Evolutionary conservation across 1,140 invertebrate genomes (phyloP), one percentile per base, ranked within the genome.

Genomic region (Caenorhabditis inopinata): DNA sequence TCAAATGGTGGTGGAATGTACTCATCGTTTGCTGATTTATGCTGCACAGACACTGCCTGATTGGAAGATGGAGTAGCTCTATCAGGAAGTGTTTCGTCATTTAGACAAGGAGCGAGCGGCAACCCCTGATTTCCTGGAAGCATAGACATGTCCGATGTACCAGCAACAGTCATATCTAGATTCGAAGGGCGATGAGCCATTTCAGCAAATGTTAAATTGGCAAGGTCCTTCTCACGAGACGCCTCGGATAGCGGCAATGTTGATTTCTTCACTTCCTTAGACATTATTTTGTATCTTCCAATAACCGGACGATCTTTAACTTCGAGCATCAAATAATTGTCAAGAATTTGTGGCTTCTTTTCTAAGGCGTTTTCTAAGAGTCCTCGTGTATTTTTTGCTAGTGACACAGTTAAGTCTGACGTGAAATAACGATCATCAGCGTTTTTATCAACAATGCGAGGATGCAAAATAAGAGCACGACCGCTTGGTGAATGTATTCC

Each of bases 301-400:
- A 68, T 29, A 38, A 68, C 58, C 1, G 58, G 58, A 2, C 58
- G 58, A 11, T 68, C 58, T 21, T 68, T 68, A n/a, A 68, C 32
- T n/a, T 68, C 58, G n/a, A 68, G 58, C 58, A 68, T 68, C 58
- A 68, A 68, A n/a, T 68, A 68, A 18, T 68, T 68, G 32, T 68
- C 58, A 0, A 68, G 25, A 9, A 68, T n/a, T 0, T 18, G 29
- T 16, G 58, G 58, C 32, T 68, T 68, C n/a, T 68, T 68, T 11
- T 38, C 58, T 16, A 68, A 14, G 6, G 58, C 14, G 21, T 68
- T 68, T 6, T 35, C n/a, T 1, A 68, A 7, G 11, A 68, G 32
- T 21, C 4, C 32, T 1, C n/a, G 32, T 29, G 58, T 68, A 38
- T 68, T 68, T 42, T 68, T 68, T 12, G 32, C 58, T 6, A 68